Evolutionary conservation across 1,140 invertebrate species (phyloP).

Genomic region (Apis cerana): DNA sequence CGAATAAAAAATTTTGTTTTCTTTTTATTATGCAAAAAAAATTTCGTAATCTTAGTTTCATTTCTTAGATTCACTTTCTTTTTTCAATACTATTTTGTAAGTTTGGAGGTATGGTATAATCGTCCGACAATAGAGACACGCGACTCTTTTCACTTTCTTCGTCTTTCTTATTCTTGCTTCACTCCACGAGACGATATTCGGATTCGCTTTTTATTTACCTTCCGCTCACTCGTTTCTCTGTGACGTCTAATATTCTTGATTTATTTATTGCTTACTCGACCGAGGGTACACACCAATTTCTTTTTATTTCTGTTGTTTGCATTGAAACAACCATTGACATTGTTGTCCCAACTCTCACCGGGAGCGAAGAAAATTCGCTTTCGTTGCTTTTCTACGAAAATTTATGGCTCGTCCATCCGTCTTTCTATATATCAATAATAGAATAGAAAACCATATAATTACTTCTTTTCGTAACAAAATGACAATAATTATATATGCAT

Average conservation of each 20-base stretch:
- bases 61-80: constrained; percentile 22
- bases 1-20: no score
- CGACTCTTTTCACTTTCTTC: constrained; percentile 17
- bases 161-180: neutral
- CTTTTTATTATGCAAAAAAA: no score
- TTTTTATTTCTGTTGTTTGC: neutral
- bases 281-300: neutral
- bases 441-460: constrained; percentile 39
- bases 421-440: constrained; percentile 38
- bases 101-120: constrained; percentile 3
- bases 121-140: constrained; percentile 44
- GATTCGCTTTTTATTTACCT: neutral
- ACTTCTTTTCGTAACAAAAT: neutral
- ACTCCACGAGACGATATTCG: neutral
- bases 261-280: constrained; percentile 35
- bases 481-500: neutral
- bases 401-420: constrained; percentile 31
- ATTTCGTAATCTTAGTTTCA: no score
- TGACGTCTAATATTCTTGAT: neutral
- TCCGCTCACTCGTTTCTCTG: neutral
- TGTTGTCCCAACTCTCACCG: constrained; percentile 67
- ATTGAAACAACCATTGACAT: constrained; percentile 60
- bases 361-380: constrained; percentile 26
- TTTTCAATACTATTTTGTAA: constrained; percentile 15
- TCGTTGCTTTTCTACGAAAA: constrained; percentile 25